Evolutionary conservation across 2,888 invertebrate genomes (phyloP).

Genomic region (Drosophila pseudotalamancana): DNA sequence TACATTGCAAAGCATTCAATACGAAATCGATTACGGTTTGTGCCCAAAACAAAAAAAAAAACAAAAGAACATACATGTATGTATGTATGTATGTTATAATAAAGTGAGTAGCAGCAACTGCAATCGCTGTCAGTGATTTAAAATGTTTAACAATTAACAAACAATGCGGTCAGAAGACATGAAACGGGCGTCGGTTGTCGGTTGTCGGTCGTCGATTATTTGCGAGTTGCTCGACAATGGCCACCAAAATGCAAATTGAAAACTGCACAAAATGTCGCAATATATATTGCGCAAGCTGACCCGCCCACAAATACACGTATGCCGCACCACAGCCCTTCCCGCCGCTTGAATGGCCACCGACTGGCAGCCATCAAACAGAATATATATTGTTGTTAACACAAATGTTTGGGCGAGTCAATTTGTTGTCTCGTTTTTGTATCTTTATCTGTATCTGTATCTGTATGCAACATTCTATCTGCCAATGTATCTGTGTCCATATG

Average conservation of each 20-base stretch:
- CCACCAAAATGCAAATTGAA: conserved; percentile 65
- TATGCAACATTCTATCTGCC: conserved; percentile 1
- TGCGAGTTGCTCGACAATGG: conserved; percentile 22
- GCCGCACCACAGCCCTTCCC: no score
- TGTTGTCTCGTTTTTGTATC: conserved; percentile 6
- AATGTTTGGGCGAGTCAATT: conserved; percentile 28
- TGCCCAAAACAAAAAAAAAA: conserved; percentile 1
- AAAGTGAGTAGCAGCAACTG: conserved; percentile 39
- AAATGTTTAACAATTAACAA: conserved; percentile 75
- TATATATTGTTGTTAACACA: conserved; percentile 19
- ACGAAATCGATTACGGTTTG: conserved; percentile 22
- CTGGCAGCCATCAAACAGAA: conserved; percentile 16
- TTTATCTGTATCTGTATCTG: conserved; percentile 4
- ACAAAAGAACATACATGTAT: conserved; percentile 1
- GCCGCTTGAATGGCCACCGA: not conserved
- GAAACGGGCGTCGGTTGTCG: conserved; percentile 55
- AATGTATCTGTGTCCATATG: not conserved
- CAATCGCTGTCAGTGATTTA: conserved; percentile 65
- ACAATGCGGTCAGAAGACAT: conserved; percentile 75
- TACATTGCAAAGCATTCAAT: conserved; percentile 4
- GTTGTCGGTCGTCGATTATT: not conserved
- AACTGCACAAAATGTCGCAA: conserved; percentile 48
- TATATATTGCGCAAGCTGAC: conserved; percentile 43
- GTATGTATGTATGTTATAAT: no score
- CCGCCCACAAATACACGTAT: not conserved